These are phyloP conservation scores for Actenoides hombroni DNA, from an alignment of 2,113 vertebrate species.

Conservation along the genomic window DNA sequence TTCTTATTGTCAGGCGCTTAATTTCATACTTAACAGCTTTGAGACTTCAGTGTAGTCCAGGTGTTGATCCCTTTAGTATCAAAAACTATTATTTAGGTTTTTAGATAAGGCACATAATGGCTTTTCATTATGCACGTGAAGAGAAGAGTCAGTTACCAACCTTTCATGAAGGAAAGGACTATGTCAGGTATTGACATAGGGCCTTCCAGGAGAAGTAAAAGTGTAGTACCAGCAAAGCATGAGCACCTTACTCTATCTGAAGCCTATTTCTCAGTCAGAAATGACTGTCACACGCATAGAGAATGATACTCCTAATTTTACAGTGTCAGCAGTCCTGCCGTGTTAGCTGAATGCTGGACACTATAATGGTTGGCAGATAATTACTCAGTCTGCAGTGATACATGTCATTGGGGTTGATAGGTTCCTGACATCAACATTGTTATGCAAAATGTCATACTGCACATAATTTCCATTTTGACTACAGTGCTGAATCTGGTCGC, in stretches of 20 bases:
- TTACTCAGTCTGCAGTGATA: neutral
- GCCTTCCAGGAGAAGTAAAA: neutral
- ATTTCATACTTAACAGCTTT: neutral
- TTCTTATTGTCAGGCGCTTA: neutral
- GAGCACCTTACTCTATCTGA: neutral
- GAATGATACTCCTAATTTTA: neutral
- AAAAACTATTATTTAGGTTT: neutral
- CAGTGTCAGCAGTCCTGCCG: neutral
- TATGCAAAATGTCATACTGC: conserved; percentile 18
- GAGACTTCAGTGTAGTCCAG: neutral
- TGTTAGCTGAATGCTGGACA: neutral
- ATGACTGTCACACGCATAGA: neutral
- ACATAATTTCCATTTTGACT: conserved; percentile 6
- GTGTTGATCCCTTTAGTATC: neutral
- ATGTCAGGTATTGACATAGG: neutral
- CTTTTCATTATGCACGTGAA: neutral
- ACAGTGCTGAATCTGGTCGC: neutral
- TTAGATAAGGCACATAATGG: neutral
- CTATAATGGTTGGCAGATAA: neutral
- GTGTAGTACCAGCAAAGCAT: neutral
- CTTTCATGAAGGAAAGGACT: neutral
- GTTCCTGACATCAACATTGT: conserved; percentile 25
- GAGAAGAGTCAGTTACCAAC: neutral
- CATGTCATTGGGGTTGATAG: neutral
- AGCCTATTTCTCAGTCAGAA: neutral